A percentile compares a stretch with the other conserved stretches of the same genome.
Conservation (phyloP, 2,888 invertebrate genomes). For the Diarsia brunnea region DNA sequence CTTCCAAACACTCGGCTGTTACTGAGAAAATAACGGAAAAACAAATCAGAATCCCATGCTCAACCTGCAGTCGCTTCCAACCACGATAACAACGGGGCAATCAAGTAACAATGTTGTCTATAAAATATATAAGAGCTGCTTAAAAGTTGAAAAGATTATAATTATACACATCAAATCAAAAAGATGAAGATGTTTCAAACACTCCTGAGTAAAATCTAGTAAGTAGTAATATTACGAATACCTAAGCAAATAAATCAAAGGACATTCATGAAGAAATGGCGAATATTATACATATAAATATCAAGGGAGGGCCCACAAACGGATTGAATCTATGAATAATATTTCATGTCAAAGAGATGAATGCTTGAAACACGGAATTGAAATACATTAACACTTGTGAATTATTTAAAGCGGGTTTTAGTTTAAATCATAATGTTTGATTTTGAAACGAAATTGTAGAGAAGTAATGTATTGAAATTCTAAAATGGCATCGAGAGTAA, state of each 20-base stretch:
- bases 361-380: slow-evolving; percentile 48
- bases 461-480: slow-evolving; percentile 1
- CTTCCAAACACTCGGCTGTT: too few species aligned
- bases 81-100: too few species aligned
- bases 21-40: too few species aligned
- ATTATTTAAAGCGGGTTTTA: slow-evolving; percentile 55
- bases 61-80: too few species aligned
- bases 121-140: neutral
- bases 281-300: slow-evolving; percentile 26
- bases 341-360: slow-evolving; percentile 61
- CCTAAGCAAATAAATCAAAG: slow-evolving; percentile 24
- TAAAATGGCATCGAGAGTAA: neutral
- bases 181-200: neutral
- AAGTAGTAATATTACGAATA: neutral
- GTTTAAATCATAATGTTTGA: slow-evolving; percentile 27
- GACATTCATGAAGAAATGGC: slow-evolving; percentile 19
- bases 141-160: too few species aligned
- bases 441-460: neutral
- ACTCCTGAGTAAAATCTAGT: neutral
- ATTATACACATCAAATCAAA: neutral
- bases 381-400: slow-evolving; percentile 63
- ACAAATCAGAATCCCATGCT: too few species aligned
- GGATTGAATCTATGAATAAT: slow-evolving; percentile 65
- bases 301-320: slow-evolving; percentile 43
- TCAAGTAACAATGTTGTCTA: neutral